Base-by-base conservation (phyloP, 2,888 invertebrate species). In the Ethmia dodecea region DNA sequence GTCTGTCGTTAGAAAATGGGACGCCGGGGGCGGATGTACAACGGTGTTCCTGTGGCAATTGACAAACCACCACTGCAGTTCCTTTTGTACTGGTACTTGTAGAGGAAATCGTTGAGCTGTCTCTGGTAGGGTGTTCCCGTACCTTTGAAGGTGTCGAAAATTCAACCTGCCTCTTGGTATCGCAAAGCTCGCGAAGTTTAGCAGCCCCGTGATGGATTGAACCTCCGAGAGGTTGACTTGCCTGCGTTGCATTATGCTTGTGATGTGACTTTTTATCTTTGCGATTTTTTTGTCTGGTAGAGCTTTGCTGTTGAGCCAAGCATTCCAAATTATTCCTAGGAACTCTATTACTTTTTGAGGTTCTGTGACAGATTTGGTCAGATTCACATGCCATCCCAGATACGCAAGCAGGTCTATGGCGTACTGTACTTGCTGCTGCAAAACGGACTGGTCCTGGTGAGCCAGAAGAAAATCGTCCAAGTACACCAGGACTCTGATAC, bases 1-100 rank as follows among this genome's bases (percentile, higher is more conserved):
- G 13, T 51, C 44, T 13, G 43, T 49, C 8, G 36, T 13, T 5
- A 44, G 24, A 8, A 49, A 47, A 24, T 48, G 47, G 3, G 42
- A 43, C 2, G 44, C 33, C 6, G 34, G 16, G 22, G 33, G 35
- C 9, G 35, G 31, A 32, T 35, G 28, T 3, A 42, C 14, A 9
- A 29, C 24, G 2, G 8, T 9, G n/a, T 39, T 33, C 11, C 27
- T 34, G 34, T 34, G 26, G 5, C 47, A 18, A n/a, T 38, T 35
- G 1, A 13, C n/a, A 16, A 20, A 9, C 46, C 45, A 49, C 46
- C 47, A 50, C 1, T 6, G 20, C 14, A 49, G 20, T 8, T 45
- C 45, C 11, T 37, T 14, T 5, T 26, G 10, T 6, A 43, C 45
- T 2, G 1, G 10, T 6, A 15, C 13, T n/a, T 44, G 40, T 5